phyloP scores from a whole-genome alignment of 2,888 invertebrate species.

The Limulus polyphemus region DNA sequence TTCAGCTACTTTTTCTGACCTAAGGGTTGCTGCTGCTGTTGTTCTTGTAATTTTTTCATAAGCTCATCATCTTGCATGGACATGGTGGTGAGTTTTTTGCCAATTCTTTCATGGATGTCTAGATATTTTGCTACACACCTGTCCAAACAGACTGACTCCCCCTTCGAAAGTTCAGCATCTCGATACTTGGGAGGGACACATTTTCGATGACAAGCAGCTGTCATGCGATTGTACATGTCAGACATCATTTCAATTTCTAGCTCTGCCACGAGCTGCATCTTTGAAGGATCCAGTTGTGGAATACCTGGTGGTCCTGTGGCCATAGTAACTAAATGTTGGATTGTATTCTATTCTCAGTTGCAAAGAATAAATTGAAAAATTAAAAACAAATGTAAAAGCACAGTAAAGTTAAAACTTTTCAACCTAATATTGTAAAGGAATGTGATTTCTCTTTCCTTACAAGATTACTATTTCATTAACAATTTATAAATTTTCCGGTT shows the following conservation, averaged over 20 bases:
- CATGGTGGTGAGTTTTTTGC: constrained; percentile 86
- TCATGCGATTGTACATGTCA: constrained; percentile 91
- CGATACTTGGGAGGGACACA: constrained; percentile 89
- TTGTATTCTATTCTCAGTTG: too few relatives aligned
- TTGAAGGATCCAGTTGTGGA: constrained; percentile 53
- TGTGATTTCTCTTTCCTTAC: constrained; percentile 7
- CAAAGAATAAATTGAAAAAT: too few relatives aligned
- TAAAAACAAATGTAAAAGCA: too few relatives aligned
- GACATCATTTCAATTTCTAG: constrained; percentile 99
- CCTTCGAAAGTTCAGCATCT: constrained; percentile 88
- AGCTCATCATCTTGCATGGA: constrained; percentile 71
- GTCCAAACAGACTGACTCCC: constrained; percentile 95
- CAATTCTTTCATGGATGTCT: constrained; percentile 92
- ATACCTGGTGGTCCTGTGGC: constrained; percentile 29
- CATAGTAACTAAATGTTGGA: background rate
- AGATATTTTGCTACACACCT: constrained; percentile 97
- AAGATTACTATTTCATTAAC: constrained; percentile 26
- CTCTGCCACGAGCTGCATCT: constrained; percentile 85
- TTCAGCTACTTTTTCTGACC: too few relatives aligned
- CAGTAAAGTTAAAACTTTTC: too few relatives aligned
- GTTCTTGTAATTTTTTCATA: constrained; percentile 30
- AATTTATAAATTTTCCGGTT: too few relatives aligned
- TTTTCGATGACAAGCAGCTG: constrained; percentile 84
- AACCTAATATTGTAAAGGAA: constrained; percentile 4
- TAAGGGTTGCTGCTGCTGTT: constrained; percentile 2